A percentile compares a stretch with the other conserved stretches of the same genome.
These are phyloP conservation scores for Macrophya alboannulata DNA, from an alignment of 2,888 invertebrate species.

Conservation along the genomic window DNA sequence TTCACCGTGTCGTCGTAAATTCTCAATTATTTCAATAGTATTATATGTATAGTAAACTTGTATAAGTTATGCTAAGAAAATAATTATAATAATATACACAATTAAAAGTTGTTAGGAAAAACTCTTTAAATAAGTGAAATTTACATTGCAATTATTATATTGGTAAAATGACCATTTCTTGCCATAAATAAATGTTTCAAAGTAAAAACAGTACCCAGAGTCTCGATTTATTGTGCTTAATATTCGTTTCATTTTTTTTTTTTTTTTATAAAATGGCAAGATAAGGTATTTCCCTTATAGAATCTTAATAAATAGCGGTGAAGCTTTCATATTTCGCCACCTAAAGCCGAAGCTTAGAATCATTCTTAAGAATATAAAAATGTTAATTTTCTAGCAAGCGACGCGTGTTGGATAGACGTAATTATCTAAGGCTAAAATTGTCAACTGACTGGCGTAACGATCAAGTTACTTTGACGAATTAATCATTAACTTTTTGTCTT, in stretches of 20 bases:
- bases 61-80: constrained; percentile 61
- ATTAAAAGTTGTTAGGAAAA: constrained; percentile 76
- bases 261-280: constrained; percentile 56
- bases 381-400: constrained; percentile 62
- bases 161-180: constrained; percentile 64
- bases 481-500: constrained; percentile 7
- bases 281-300: constrained; percentile 59
- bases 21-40: constrained; percentile 37
- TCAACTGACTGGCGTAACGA: constrained; percentile 46
- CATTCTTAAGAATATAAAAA: constrained; percentile 62
- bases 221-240: constrained; percentile 56
- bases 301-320: constrained; percentile 51
- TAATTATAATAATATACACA: constrained; percentile 76
- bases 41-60: constrained; percentile 70
- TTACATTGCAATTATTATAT: constrained; percentile 72
- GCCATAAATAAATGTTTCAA: constrained; percentile 47
- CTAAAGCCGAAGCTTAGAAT: constrained; percentile 69
- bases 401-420: constrained; percentile 58
- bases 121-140: constrained; percentile 77
- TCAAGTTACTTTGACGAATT: constrained; percentile 52
- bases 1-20: constrained; percentile 41
- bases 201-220: constrained; percentile 44
- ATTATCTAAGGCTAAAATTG: constrained; percentile 56
- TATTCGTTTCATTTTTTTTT: constrained; percentile 31
- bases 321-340: constrained; percentile 60